phyloP scores from a whole-genome alignment of 2,888 invertebrate genomes.

The Timema cristinae region DNA sequence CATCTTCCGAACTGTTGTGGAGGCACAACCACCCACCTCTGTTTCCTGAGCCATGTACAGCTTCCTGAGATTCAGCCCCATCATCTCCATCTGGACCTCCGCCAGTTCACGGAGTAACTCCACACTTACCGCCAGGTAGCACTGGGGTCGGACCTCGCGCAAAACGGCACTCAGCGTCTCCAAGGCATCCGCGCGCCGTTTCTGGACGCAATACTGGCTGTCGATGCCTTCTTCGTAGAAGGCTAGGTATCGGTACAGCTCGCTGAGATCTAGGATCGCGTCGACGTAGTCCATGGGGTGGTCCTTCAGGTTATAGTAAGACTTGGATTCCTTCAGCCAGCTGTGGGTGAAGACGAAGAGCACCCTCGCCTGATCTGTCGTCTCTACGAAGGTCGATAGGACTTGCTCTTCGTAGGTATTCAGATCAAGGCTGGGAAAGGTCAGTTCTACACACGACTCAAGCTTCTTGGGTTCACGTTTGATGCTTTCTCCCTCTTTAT shows the following conservation, averaged over 20 bases:
- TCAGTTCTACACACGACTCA: neutral
- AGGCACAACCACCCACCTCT: too few relatives aligned
- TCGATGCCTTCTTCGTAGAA: constrained; percentile 21
- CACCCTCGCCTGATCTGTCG: constrained; percentile 50
- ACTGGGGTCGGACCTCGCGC: constrained; percentile 53
- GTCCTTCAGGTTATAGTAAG: constrained; percentile 56
- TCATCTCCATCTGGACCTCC: constrained; percentile 59
- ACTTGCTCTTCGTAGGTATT: constrained; percentile 35
- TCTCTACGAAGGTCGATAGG: constrained; percentile 38
- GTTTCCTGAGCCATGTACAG: too few relatives aligned
- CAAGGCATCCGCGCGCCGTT: constrained; percentile 55
- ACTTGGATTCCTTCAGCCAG: constrained; percentile 56
- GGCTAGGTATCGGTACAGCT: constrained; percentile 23
- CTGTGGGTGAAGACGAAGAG: constrained; percentile 55
- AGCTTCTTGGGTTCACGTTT: too few relatives aligned
- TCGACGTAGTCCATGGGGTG: constrained; percentile 57
- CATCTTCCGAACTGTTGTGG: too few relatives aligned
- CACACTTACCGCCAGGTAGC: constrained; percentile 48
- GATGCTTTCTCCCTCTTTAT: too few relatives aligned
- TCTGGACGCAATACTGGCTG: constrained; percentile 54
- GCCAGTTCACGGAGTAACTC: constrained; percentile 52
- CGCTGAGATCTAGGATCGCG: constrained; percentile 49
- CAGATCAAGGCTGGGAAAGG: constrained; percentile 32
- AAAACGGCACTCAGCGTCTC: constrained; percentile 55
- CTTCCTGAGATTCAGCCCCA: constrained; percentile 55